phyloP scores from a whole-genome alignment of 2,797 vertebrate species.

The Lemur catta region DNA sequence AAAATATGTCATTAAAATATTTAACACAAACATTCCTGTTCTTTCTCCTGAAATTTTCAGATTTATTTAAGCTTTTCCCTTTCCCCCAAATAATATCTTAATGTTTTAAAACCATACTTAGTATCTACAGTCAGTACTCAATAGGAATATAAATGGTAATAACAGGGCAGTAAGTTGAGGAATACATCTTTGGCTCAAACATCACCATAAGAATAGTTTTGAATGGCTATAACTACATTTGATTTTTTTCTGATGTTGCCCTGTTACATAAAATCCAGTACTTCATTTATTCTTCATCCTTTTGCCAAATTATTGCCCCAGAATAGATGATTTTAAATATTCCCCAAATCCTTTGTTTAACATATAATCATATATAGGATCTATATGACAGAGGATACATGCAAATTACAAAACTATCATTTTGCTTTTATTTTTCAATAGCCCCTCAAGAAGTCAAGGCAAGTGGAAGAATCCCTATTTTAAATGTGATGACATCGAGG shows the following conservation, averaged over 20 bases:
- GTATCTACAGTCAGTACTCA: background rate
- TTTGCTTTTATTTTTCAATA: conserved; percentile 30
- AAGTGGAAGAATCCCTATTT: background rate
- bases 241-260: background rate
- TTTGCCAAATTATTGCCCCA: background rate
- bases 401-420: background rate
- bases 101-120: background rate
- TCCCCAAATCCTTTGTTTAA: background rate
- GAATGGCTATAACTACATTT: background rate
- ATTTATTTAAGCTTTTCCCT: background rate
- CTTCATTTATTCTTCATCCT: background rate
- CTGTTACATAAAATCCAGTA: background rate
- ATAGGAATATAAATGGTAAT: conserved; percentile 13
- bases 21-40: conserved; percentile 22
- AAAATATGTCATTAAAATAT: conserved; percentile 14
- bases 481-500: background rate
- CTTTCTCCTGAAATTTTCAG: conserved; percentile 24
- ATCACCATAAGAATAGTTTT: background rate
- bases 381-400: background rate
- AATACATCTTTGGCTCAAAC: background rate
- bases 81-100: background rate
- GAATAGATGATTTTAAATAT: background rate
- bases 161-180: background rate
- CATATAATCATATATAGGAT: background rate
- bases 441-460: background rate